Conservation (phyloP, 2,888 invertebrate genomes). For the Stenodera caucasica region DNA sequence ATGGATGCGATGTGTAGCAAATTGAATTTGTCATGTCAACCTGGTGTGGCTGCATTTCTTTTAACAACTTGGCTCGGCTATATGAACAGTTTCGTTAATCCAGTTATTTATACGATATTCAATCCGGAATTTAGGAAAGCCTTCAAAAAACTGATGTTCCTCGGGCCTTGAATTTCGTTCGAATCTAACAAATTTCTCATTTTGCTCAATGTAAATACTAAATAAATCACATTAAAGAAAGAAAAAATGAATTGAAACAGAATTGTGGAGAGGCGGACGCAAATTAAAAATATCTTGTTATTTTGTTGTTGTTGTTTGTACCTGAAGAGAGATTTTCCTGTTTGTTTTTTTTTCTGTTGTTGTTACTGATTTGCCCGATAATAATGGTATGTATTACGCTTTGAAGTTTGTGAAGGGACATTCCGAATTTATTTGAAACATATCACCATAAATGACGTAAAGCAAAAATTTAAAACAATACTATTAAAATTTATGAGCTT, state of each 20-base stretch:
- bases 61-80: slow-evolving; percentile 98
- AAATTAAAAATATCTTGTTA: no score
- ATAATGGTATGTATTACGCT: slow-evolving; percentile 10
- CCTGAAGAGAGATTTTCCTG: slow-evolving; percentile 17
- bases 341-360: slow-evolving; percentile 7
- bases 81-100: slow-evolving; percentile 93
- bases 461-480: no score
- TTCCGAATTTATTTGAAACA: slow-evolving; percentile 52
- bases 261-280: slow-evolving; percentile 1
- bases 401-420: slow-evolving; percentile 28
- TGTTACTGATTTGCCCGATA: background rate
- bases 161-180: slow-evolving; percentile 54
- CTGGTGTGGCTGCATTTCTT: slow-evolving; percentile 87
- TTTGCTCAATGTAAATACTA: slow-evolving; percentile 42
- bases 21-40: slow-evolving; percentile 74
- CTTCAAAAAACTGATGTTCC: slow-evolving; percentile 88
- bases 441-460: no score
- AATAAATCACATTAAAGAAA: background rate
- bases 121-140: slow-evolving; percentile 98
- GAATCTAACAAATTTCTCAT: slow-evolving; percentile 24
- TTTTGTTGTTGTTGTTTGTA: slow-evolving; percentile 16
- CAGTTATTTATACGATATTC: slow-evolving; percentile 92
- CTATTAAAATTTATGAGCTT: slow-evolving; percentile 38
- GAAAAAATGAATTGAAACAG: background rate
- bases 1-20: slow-evolving; percentile 96